Evolutionary conservation across 2,797 vertebrate genomes (phyloP), one percentile per base, ranked within the genome.

Genomic region (Enteromius thamalakanensis): DNA sequence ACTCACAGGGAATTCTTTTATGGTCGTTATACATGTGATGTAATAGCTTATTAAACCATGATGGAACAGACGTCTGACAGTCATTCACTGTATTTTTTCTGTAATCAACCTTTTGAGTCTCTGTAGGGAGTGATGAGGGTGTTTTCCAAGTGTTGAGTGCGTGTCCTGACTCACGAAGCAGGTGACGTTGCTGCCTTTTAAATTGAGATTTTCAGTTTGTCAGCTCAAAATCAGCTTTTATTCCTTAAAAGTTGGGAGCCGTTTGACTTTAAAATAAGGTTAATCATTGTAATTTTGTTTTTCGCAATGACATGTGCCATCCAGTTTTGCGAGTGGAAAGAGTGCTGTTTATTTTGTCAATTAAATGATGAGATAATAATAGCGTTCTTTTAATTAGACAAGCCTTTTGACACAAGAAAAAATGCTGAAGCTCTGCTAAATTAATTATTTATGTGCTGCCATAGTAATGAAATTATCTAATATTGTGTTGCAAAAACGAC

Each of bases 331-430:
- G 51, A 49, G 29, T 58, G 47, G 19, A 76, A 76, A 58, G 72
- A 76, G 72, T 68, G 81, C 72, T 76, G 81, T 76, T 82, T 82
- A 69, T 82, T 76, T 76, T 58, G 81, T 82, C 81, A 76, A 76
- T 76, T 76, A n/a, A 37, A 67, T 82, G 72, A 76, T 82, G 60
- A 82, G 81, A 76, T 82, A 82, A 82, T 76, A 82, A 82, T 68
- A 76, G 62, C 29, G 67, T 71, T 62, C 23, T 53, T 82, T 58
- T 76, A 82, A 82, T 82, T 82, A 68, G 23, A 67, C 58, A 23
- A 82, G 72, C 62, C 72, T 82, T 82, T 34, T 42, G 62, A 76
- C 34, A 68, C n/a, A 55, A 68, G 60, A 37, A 76, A 12, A 23
- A 76, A 68, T 45, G 55, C 62, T 68, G 19, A 76, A 69, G 81